Evolutionary conservation across 2,113 vertebrate species (phyloP).

Genomic region (Chrysochloris asiatica): DNA sequence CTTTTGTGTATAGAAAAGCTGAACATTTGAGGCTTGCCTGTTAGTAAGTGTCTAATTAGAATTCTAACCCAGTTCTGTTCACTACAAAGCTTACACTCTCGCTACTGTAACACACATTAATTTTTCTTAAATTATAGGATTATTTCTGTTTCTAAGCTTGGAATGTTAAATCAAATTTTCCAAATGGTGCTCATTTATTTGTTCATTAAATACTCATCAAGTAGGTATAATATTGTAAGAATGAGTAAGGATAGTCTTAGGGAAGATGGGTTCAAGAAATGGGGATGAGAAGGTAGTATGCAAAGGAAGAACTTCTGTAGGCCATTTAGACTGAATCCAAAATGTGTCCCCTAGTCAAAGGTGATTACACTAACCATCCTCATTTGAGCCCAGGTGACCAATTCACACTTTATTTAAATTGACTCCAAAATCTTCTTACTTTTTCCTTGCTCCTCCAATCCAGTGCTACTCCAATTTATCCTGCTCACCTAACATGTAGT

Average conservation of each 20-base stretch:
- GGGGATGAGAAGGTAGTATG: neutral
- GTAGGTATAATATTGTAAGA: neutral
- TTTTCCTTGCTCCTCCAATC: neutral
- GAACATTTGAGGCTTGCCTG: neutral
- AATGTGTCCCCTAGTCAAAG: neutral
- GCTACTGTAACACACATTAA: neutral
- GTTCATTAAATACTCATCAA: slow-evolving; percentile 14
- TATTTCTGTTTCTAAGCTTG: neutral
- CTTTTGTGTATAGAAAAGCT: neutral
- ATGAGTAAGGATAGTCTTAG: neutral
- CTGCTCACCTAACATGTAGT: neutral
- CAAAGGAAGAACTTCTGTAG: neutral
- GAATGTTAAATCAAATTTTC: slow-evolving; percentile 16
- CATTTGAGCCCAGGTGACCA: neutral
- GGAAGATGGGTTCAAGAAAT: neutral
- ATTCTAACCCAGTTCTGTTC: neutral
- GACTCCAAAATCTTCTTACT: neutral
- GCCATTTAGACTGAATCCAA: slow-evolving; percentile 39
- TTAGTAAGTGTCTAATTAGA: neutral
- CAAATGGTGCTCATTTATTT: slow-evolving; percentile 9
- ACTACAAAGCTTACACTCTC: neutral
- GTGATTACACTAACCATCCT: neutral
- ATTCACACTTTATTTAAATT: slow-evolving; percentile 17
- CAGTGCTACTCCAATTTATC: no score
- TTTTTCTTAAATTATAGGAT: slow-evolving; percentile 17